phyloP scores from a whole-genome alignment of 2,888 invertebrate species.

The Mylabris sibirica region DNA sequence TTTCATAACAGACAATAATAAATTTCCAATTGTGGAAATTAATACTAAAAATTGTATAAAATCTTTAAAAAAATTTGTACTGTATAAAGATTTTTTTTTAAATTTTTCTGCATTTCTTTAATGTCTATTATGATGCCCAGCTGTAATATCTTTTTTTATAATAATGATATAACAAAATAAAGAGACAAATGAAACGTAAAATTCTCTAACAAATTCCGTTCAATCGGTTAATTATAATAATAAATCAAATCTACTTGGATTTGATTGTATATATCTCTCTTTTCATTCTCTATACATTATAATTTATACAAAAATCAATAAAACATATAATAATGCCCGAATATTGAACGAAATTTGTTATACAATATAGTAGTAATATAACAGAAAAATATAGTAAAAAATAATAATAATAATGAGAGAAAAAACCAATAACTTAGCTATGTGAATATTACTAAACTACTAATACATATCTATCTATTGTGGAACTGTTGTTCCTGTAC shows the following conservation, averaged over 20 bases:
- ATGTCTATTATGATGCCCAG: conserved; percentile 37
- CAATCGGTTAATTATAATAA: neutral
- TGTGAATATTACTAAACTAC: conserved; percentile 48
- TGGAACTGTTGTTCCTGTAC: conserved; percentile 47
- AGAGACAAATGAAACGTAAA: conserved; percentile 16
- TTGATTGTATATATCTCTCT: neutral
- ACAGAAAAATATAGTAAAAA: conserved; percentile 30
- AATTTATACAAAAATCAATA: neutral
- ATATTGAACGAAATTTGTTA: conserved; percentile 27
- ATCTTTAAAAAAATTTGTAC: conserved; percentile 37
- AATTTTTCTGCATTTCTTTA: conserved; percentile 20
- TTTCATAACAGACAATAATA: conserved; percentile 38
- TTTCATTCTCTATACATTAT: too few relatives aligned
- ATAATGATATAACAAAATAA: conserved; percentile 23
- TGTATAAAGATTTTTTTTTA: conserved; percentile 27
- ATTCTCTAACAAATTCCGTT: conserved; percentile 26
- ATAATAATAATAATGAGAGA: conserved; percentile 36
- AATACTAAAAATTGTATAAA: conserved; percentile 36
- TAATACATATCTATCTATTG: conserved; percentile 46
- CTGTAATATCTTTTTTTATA: conserved; percentile 30
- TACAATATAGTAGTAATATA: conserved; percentile 24
- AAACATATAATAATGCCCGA: neutral
- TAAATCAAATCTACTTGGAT: neutral
- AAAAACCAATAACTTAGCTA: conserved; percentile 50
- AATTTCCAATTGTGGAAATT: conserved; percentile 23